Percentiles rank a stretch among this genome's conserved stretches.
phyloP scores from a whole-genome alignment of 2,797 vertebrate species.

The Dallia pectoralis region DNA sequence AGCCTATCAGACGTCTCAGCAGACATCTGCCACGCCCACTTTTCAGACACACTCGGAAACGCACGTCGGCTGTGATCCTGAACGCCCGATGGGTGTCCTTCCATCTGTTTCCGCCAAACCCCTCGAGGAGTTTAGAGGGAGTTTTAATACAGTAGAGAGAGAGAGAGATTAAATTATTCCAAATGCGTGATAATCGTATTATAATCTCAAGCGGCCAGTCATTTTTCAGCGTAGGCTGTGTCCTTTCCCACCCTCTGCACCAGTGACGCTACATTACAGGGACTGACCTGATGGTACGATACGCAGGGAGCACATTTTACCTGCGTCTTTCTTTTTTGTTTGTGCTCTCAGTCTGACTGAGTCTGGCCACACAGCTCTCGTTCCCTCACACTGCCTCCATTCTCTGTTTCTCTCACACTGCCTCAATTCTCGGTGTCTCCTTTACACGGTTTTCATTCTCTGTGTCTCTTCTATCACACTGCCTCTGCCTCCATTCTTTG shows the following conservation, averaged over 20 bases:
- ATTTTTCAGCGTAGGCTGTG: not conserved
- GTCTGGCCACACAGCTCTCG: too few species aligned
- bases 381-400: too few species aligned
- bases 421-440: too few species aligned
- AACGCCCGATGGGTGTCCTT: not conserved
- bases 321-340: too few species aligned
- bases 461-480: too few species aligned
- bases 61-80: not conserved
- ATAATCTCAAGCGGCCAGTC: not conserved
- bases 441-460: too few species aligned
- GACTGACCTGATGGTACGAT: not conserved
- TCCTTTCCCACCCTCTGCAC: not conserved
- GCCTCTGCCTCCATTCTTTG: too few species aligned
- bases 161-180: not conserved
- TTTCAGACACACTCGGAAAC: not conserved
- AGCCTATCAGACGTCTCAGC: not conserved
- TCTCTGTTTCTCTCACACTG: too few species aligned
- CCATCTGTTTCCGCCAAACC: not conserved
- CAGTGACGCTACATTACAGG: not conserved
- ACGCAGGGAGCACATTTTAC: too few species aligned
- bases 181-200: not conserved
- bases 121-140: not conserved
- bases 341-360: too few species aligned
- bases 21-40: not conserved
- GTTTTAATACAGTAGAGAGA: not conserved